Base-by-base conservation (phyloP, 2,888 invertebrate species). In the Xestoiulus laeticollis region DNA sequence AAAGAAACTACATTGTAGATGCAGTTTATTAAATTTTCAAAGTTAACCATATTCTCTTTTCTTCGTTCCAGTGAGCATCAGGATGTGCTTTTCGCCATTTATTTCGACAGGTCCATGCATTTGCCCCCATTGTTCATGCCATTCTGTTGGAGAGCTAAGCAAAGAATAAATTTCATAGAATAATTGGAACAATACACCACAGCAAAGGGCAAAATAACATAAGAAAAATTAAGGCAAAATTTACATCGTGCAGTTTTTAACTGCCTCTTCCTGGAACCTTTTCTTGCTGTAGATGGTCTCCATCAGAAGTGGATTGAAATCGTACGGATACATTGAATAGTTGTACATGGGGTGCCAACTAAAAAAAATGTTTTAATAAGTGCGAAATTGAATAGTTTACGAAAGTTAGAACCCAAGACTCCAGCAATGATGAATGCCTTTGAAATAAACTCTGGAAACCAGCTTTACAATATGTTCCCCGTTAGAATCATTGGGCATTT, bases 61-160 rank as follows among this genome's bases (percentile, higher is more conserved):
- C 19, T n/a, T 59, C n/a, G 59, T 59, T 59, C 59, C 59, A 6
- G n/a, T 59, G 1, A 59, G 19, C 5, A 59, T n/a, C 5, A 59
- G 59, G 1, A n/a, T 59, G 6, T n/a, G 59, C n/a, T 59, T 12
- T 3, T n/a, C 2, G 19, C 19, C 59, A n/a, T n/a, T n/a, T 3
- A 2, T 59, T n/a, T n/a, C n/a, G 19, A 59, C n/a, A n/a, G n/a
- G 5, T 0, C 59, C 59, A 19, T 59, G 59, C 59, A 59, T 59
- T n/a, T 59, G 59, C 3, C 59, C 59, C 86, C 86, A 86, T n/a
- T 86, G 86, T 53, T 86, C 86, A 16, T 86, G 48, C 86, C 86
- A 86, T 26, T 86, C 86, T 43, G 30, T 43, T 3, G 44, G 16
- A 4, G 86, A 86, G 19, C 86, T 86, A n/a, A 44, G 8, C n/a